Conservation (phyloP, 2,888 invertebrate species). For the Xestia rhomboidea region DNA sequence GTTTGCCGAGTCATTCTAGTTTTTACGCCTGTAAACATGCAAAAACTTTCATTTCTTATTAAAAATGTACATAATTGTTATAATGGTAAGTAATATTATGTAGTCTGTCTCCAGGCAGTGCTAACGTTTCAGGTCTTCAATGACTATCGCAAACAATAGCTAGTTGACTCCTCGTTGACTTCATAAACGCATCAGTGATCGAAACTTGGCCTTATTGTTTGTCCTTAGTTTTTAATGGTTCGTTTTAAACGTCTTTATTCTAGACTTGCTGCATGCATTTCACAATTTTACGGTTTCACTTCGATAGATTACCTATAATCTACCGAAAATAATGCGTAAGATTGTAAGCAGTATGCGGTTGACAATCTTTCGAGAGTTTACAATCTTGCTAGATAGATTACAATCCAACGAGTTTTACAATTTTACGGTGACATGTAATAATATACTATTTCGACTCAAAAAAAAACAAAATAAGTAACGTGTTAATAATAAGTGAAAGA, state of each 20-base stretch:
- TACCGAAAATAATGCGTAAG: too few species aligned
- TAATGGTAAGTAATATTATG: neutral
- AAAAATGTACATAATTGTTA: conserved; percentile 9
- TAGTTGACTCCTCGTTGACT: conserved; percentile 54
- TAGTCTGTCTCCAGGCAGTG: neutral
- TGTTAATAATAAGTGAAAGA: neutral
- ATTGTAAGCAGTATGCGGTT: too few species aligned
- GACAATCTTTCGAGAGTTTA: too few species aligned
- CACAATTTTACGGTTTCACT: too few species aligned
- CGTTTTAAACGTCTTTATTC: conserved; percentile 5
- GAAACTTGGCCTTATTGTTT: conserved; percentile 48
- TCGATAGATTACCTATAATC: too few species aligned
- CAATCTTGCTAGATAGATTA: too few species aligned
- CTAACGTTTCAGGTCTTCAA: conserved; percentile 18
- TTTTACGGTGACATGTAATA: too few species aligned
- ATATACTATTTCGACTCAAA: too few species aligned
- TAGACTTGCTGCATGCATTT: too few species aligned
- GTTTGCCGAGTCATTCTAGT: conserved; percentile 32
- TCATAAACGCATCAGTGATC: conserved; percentile 38
- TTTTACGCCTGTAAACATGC: conserved; percentile 10
- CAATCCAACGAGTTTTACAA: too few species aligned
- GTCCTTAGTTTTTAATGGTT: conserved; percentile 35
- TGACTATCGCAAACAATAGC: conserved; percentile 36
- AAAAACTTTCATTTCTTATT: conserved; percentile 49
- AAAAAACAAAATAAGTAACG: neutral